These are phyloP conservation scores for Adelosebastes latens DNA, from an alignment of 2,797 vertebrate genomes.

Conservation along the genomic window DNA sequence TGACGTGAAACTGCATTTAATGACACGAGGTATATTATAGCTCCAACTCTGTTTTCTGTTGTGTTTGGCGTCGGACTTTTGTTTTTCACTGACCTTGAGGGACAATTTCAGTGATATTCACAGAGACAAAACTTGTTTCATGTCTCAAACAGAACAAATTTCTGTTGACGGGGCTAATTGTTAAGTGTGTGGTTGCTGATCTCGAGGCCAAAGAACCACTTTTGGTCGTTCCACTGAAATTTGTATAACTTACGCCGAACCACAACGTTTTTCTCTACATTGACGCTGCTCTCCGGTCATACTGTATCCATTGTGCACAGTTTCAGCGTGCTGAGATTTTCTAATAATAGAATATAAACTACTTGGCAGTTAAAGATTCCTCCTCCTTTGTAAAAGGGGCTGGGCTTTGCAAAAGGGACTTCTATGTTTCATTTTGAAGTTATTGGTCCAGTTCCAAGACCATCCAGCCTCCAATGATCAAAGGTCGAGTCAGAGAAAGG, in stretches of 20 bases:
- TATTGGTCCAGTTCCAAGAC: conserved; percentile 84
- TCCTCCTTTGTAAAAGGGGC: conserved; percentile 69
- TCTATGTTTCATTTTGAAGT: conserved; percentile 84
- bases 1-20: conserved; percentile 71
- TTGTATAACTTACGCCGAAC: conserved; percentile 68
- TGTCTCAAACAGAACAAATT: conserved; percentile 71
- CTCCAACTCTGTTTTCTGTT: conserved; percentile 76
- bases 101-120: conserved; percentile 72
- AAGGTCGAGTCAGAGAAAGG: conserved; percentile 81
- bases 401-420: conserved; percentile 72
- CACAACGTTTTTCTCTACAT: conserved; percentile 60
- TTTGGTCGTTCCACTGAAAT: conserved; percentile 76
- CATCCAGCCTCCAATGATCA: conserved; percentile 84
- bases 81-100: conserved; percentile 70
- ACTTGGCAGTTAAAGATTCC: conserved; percentile 78
- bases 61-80: conserved; percentile 68
- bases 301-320: conserved; percentile 71
- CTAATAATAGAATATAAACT: conserved; percentile 79
- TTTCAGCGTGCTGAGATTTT: conserved; percentile 52
- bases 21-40: conserved; percentile 64
- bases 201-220: conserved; percentile 73
- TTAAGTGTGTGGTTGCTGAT: conserved; percentile 85
- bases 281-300: conserved; percentile 61
- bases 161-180: conserved; percentile 84
- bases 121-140: conserved; percentile 75